Percentiles rank a stretch among this genome's conserved stretches.
Conservation (phyloP, 53 echinoderm and acorn worm genomes). For the Luidia sarsii region DNA sequence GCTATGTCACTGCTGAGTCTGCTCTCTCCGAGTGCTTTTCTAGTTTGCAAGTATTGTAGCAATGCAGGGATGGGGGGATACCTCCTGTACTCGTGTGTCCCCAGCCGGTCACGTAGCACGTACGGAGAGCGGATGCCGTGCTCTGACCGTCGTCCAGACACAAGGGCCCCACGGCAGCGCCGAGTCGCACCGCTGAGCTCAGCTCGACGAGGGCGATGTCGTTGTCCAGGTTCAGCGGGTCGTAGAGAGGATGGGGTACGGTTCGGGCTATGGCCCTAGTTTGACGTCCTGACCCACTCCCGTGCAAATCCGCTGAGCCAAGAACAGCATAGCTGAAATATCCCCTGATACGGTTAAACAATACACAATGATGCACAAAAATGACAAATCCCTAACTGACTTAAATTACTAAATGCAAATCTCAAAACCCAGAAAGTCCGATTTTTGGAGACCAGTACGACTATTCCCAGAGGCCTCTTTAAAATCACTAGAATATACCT, state of each 20-base stretch:
- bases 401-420: too few relatives aligned
- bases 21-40: too few relatives aligned
- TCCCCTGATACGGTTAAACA: slow-evolving; percentile 4
- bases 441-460: too few relatives aligned
- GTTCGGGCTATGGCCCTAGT: slow-evolving; percentile 13
- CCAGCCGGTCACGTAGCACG: slow-evolving; percentile 65
- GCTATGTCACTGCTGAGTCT: too few relatives aligned
- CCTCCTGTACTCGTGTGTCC: slow-evolving; percentile 59
- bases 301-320: slow-evolving; percentile 55
- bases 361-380: neutral
- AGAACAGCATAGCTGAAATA: slow-evolving; percentile 24
- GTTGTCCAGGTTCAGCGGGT: slow-evolving; percentile 20
- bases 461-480: too few relatives aligned
- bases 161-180: slow-evolving; percentile 58
- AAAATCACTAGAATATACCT: too few relatives aligned
- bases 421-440: too few relatives aligned
- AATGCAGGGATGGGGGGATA: too few relatives aligned
- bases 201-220: slow-evolving; percentile 80
- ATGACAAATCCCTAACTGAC: neutral
- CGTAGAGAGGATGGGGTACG: slow-evolving; percentile 65
- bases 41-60: too few relatives aligned
- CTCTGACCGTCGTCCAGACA: slow-evolving; percentile 62
- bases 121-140: slow-evolving; percentile 50
- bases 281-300: slow-evolving; percentile 18
- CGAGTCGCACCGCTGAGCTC: slow-evolving; percentile 40